phyloP scores from a whole-genome alignment of 1,140 invertebrate genomes.

The Sinella curviseta region DNA sequence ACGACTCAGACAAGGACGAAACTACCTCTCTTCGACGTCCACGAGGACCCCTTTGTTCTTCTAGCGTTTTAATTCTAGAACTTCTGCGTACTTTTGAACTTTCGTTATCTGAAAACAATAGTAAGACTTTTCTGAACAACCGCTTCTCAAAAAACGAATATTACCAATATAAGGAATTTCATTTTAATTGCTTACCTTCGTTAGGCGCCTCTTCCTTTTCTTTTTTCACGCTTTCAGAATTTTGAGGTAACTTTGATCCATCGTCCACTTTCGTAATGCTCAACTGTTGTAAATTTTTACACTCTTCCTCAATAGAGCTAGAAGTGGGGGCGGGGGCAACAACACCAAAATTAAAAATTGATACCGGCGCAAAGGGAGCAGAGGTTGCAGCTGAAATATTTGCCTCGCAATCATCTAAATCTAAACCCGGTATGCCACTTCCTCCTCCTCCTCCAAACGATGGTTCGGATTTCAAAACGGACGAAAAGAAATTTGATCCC shows the following conservation, averaged over 20 bases:
- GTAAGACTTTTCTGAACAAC: too few relatives aligned
- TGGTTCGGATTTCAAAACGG: background rate
- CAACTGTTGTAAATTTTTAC: slow-evolving; percentile 2
- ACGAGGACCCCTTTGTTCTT: slow-evolving; percentile 31
- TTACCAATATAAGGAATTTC: background rate
- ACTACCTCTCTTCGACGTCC: slow-evolving; percentile 43
- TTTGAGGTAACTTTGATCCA: background rate
- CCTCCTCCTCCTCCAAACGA: background rate
- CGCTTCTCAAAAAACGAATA: background rate
- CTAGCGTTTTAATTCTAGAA: slow-evolving; percentile 45
- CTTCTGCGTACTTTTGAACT: slow-evolving; percentile 40
- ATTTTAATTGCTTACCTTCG: background rate
- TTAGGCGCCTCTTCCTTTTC: background rate
- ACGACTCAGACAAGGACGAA: slow-evolving; percentile 19
- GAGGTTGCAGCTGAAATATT: background rate
- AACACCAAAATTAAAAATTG: too few relatives aligned
- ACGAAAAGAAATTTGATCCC: background rate
- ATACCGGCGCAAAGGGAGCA: background rate
- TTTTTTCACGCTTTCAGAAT: background rate
- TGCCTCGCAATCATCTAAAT: background rate
- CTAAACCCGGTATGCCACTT: background rate
- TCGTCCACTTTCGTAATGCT: background rate
- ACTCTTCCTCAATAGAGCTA: background rate
- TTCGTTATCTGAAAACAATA: background rate
- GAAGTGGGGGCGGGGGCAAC: background rate